Base-by-base conservation (phyloP, 2,113 vertebrate species). In the Leuciscus idus region DNA sequence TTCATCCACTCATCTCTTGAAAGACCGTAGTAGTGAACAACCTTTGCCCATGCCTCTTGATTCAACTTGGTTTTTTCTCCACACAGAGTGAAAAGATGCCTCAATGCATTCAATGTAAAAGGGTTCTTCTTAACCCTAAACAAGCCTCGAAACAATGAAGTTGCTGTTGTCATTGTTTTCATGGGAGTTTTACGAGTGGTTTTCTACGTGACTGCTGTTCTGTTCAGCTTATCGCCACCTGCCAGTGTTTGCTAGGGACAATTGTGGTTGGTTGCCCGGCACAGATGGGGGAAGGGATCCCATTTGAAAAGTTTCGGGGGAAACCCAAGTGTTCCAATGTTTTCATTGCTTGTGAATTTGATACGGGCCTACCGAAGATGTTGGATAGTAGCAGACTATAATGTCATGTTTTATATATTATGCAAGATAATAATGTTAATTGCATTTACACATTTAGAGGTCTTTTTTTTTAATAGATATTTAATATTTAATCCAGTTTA, bases 181-280 rank as follows among this genome's bases (percentile, higher is more conserved):
- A 68, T 85, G 52, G 64, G 84, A 87, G 66, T 87, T 87, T 89
- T 89, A 90, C 84, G 85, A 88, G 48, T 30, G 33, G 36, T 68
- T 83, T 80, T 88, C 88, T 87, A 48, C 46, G 30, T 57, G 66
- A 85, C 85, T 88, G 86, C 89, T 88, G 87, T 83, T 84, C 85
- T 83, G 77, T 81, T 79, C 64, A 68, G 87, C 86, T 88, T 88
- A 90, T 88, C 76, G 52, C 85, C 89, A 90, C 89, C 89, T 90
- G 89, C 87, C 85, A 87, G 83, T 81, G 30, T 87, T 86, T 50
- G 81, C 80, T 52, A 75, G 75, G 39, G 79, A 68, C 33, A 50
- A 61, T 87, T 85, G 85, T 88, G 85, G 85, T 85, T 85, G 84
- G 87, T 83, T 85, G 78, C 48, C 36, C 50, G 19, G 19, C 55